phyloP scores from a whole-genome alignment of 1,140 invertebrate genomes.

The Linepithema humile region DNA sequence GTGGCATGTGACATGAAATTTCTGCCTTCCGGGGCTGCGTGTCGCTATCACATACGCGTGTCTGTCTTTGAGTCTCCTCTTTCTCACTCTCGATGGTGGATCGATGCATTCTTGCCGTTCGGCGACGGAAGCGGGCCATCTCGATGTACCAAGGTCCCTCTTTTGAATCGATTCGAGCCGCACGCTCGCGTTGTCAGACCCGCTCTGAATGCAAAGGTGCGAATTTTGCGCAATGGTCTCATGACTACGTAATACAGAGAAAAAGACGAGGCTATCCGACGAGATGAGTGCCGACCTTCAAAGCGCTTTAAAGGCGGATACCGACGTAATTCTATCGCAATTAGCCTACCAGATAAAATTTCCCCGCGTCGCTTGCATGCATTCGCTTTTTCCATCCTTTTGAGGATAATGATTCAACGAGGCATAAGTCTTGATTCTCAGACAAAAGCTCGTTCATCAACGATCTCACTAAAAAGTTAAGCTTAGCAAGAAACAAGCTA shows the following conservation, averaged over 20 bases:
- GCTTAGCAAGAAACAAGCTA: not conserved
- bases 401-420: constrained; percentile 29
- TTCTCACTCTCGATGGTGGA: not conserved
- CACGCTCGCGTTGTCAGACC: constrained; percentile 20
- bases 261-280: not conserved
- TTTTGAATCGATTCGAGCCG: not conserved
- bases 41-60: not conserved
- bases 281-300: not conserved
- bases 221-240: constrained; percentile 31
- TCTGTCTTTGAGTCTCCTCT: not conserved
- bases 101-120: constrained; percentile 12
- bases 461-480: not conserved
- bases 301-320: constrained; percentile 14
- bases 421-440: constrained; percentile 18
- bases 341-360: constrained; percentile 35
- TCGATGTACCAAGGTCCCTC: not conserved
- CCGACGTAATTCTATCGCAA: constrained; percentile 31
- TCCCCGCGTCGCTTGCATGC: not conserved
- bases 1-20: constrained; percentile 30
- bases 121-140: not conserved
- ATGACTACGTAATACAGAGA: constrained; percentile 20
- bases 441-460: not conserved
- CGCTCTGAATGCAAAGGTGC: constrained; percentile 34
- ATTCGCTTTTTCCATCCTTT: constrained; percentile 25
- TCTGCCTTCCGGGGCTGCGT: constrained; percentile 14